A percentile compares a stretch with the other conserved stretches of the same genome.
These are phyloP conservation scores for Ctenopoma multispine DNA, from an alignment of 2,797 vertebrate genomes.

Conservation along the genomic window DNA sequence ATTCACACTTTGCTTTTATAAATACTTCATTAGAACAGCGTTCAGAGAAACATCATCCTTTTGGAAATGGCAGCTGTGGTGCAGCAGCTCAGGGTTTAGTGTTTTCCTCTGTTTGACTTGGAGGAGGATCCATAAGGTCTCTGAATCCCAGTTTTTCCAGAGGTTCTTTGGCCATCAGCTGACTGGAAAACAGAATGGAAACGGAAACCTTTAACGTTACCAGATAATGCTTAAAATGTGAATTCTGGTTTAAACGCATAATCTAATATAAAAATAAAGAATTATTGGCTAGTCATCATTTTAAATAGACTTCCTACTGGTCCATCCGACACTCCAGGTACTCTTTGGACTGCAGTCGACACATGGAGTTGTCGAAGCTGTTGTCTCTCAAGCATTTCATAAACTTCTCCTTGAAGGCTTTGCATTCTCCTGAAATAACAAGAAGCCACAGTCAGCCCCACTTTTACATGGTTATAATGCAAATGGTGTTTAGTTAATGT, in stretches of 20 bases:
- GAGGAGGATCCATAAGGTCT: conserved; percentile 83
- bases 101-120: conserved; percentile 65
- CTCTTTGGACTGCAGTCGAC: conserved; percentile 87
- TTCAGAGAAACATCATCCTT: not conserved
- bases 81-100: conserved; percentile 55
- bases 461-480: too few species aligned
- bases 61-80: not conserved
- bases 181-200: conserved; percentile 59
- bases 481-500: too few species aligned
- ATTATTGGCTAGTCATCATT: too few species aligned
- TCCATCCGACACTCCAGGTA: conserved; percentile 92
- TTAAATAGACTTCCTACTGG: conserved; percentile 69
- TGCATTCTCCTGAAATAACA: conserved; percentile 88
- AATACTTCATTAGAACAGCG: not conserved
- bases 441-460: not conserved
- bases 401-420: conserved; percentile 88
- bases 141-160: conserved; percentile 91
- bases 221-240: too few species aligned
- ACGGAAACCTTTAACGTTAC: not conserved
- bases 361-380: conserved; percentile 84
- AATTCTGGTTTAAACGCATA: too few species aligned
- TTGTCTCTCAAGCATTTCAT: conserved; percentile 89
- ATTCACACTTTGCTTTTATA: not conserved
- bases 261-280: too few species aligned
- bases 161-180: conserved; percentile 92